These are phyloP conservation scores for Crepidodera aurea DNA, from an alignment of 2,888 invertebrate species.

Conservation along the genomic window DNA sequence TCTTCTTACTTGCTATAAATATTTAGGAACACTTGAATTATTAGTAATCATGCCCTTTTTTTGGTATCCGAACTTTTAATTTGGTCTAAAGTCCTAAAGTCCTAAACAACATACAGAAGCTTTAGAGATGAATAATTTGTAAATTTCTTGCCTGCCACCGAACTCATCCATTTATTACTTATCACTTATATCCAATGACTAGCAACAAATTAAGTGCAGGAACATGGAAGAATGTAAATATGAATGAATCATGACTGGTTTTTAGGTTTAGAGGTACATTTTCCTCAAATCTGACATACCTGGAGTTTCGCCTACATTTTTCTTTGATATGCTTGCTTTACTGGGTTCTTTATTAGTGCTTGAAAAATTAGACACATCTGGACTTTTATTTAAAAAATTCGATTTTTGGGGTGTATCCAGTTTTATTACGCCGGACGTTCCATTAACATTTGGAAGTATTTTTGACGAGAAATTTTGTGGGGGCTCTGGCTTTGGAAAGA, in stretches of 20 bases:
- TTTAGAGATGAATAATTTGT: no score
- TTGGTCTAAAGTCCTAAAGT: no score
- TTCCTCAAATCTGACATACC: constrained; percentile 35
- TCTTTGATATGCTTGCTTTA: constrained; percentile 15
- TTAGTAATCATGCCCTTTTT: no score
- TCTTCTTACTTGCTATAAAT: no score
- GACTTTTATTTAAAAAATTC: background rate
- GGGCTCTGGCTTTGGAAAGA: background rate
- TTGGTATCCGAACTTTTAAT: no score
- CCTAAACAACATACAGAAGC: no score
- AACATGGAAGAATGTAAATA: background rate
- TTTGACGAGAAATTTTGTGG: background rate
- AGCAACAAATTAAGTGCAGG: background rate
- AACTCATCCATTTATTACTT: constrained; percentile 6
- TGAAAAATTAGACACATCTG: background rate
- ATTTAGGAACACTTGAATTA: no score
- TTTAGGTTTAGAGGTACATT: constrained; percentile 26
- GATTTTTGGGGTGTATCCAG: background rate
- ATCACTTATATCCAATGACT: background rate
- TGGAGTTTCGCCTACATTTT: constrained; percentile 28
- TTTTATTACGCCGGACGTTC: background rate
- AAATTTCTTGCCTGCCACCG: background rate
- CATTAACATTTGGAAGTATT: background rate
- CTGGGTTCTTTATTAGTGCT: background rate
- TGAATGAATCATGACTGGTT: constrained; percentile 3